Conservation (phyloP, 2,888 invertebrate species). For the Synergus japonicus region DNA sequence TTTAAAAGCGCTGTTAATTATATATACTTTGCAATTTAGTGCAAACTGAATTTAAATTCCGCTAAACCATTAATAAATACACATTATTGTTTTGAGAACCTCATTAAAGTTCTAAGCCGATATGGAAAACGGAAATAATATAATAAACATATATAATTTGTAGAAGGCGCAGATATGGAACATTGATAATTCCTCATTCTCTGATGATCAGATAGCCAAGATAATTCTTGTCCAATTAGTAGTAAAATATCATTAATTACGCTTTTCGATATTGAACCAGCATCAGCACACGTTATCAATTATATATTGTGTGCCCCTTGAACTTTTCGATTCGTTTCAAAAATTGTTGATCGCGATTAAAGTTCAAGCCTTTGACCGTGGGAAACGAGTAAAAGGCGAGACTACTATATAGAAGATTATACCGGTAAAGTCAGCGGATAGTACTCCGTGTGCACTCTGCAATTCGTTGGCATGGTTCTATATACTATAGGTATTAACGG, state of each 20-base stretch:
- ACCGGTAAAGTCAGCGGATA: neutral
- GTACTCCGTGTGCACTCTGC: neutral
- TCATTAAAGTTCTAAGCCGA: neutral
- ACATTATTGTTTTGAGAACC: neutral
- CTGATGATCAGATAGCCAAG: neutral
- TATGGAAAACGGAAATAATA: neutral
- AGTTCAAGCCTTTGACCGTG: neutral
- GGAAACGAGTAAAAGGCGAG: neutral
- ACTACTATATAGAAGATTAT: neutral
- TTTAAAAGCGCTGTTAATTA: neutral
- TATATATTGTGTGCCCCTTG: neutral
- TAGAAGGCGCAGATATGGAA: neutral
- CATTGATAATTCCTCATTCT: neutral
- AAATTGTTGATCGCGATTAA: conserved; percentile 5
- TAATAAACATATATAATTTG: neutral
- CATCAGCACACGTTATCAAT: neutral
- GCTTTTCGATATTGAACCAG: neutral
- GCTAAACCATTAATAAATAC: no score
- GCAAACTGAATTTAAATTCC: no score
- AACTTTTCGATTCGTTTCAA: neutral
- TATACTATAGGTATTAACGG: neutral
- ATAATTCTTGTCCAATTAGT: conserved; percentile 5
- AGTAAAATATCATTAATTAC: neutral
- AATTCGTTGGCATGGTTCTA: neutral
- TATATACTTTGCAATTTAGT: no score